Conservation (phyloP, 2,888 invertebrate species). For the Drosophila neotestacea region DNA sequence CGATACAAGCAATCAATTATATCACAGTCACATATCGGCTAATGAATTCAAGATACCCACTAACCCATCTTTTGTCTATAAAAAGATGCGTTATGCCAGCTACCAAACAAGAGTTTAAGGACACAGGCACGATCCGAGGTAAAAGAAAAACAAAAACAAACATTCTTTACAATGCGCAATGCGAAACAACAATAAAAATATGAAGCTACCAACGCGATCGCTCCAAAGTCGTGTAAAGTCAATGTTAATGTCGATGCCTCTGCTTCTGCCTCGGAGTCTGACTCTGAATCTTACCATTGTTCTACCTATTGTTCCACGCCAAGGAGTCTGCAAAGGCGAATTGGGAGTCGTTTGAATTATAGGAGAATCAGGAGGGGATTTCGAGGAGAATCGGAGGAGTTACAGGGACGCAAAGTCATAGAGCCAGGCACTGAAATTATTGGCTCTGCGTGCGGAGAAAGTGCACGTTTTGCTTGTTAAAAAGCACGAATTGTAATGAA, state of each 20-base stretch:
- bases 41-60: conserved; percentile 25
- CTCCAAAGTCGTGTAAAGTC: conserved; percentile 83
- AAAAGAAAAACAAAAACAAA: conserved; percentile 35
- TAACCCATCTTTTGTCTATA: not conserved
- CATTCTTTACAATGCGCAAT: conserved; percentile 75
- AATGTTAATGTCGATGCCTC: conserved; percentile 82
- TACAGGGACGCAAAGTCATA: conserved; percentile 17
- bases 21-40: not conserved
- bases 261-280: not conserved
- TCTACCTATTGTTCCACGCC: conserved; percentile 62
- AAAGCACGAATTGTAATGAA: conserved; percentile 82
- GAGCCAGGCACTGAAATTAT: conserved; percentile 72
- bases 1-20: too few species aligned
- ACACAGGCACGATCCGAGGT: conserved; percentile 67
- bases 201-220: conserved; percentile 77
- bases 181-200: conserved; percentile 82
- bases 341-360: not conserved
- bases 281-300: conserved; percentile 17
- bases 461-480: conserved; percentile 84
- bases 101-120: conserved; percentile 68
- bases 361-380: not conserved
- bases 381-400: conserved; percentile 1
- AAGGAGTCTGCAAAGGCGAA: conserved; percentile 47
- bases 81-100: conserved; percentile 63
- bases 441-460: conserved; percentile 84